Base-by-base conservation (phyloP, 2,888 invertebrate species). In the Tinea trinotella region DNA sequence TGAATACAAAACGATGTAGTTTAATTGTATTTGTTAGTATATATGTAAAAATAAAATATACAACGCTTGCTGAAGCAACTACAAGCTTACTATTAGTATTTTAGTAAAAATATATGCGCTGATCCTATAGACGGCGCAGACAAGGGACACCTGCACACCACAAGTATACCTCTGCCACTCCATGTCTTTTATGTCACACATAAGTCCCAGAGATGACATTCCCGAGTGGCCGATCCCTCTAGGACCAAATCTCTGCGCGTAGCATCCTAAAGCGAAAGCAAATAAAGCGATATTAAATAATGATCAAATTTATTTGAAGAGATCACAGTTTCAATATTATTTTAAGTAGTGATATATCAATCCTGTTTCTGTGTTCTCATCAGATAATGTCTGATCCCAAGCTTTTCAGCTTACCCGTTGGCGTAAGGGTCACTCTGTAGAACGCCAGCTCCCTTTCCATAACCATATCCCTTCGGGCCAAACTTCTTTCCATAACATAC, bases 401-500 rank as follows among this genome's bases (percentile, higher is more conserved):
- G 65, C 62, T 59, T 57, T 64, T 72, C 4, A 50, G 55, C 91
- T 89, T 90, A 92, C 94, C 93, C 93, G 86, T 92, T 92, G 78
- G 91, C 90, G 86, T 90, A 91, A 87, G 91, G 91, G 88, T 96
- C 96, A 84, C 94, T 94, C 88, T 96, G 95, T 72, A 96, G 89
- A 65, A 95, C 95, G 75, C 96, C 96, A 75, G 94, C 96, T 74
- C 99, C 98, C 88, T 96, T 95, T 70, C 98, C 98, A 85, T 96
- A 98, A 71, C 97, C 98, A 84, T 97, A 97, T 82, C 96, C 96
- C 88, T 95, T 97, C 70, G 98, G 98, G 69, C 98, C 98, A 88
- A 95, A 98, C 89, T 92, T 95, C 90, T 97, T 96, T 76, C 92
- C 95, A 89, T 99, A 98, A 90, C 98, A 98, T 73, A 94, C 94